These are phyloP conservation scores for Galaxea fascicularis DNA, from an alignment of 92 coral and sea anemone genomes.

Conservation along the genomic window DNA sequence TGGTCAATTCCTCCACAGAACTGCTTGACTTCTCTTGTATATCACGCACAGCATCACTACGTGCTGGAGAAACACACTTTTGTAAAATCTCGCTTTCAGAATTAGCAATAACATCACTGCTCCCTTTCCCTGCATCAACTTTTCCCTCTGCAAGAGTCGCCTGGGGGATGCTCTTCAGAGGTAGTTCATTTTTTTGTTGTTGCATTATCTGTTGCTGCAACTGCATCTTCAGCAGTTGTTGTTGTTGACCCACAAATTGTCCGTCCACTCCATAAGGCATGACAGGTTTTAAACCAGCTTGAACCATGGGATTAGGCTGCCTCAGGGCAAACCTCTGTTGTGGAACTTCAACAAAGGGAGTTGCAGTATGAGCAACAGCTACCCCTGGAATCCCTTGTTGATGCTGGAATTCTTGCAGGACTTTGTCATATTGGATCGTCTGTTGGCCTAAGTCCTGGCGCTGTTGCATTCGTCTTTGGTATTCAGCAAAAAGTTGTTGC, in stretches of 20 bases:
- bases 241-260: conserved; percentile 80
- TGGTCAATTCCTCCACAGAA: neutral
- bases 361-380: conserved; percentile 56
- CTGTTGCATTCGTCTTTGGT: conserved; percentile 88
- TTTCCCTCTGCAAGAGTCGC: conserved; percentile 44
- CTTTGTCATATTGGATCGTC: conserved; percentile 81
- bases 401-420: conserved; percentile 88
- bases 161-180: conserved; percentile 60
- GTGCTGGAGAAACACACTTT: neutral
- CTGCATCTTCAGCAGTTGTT: conserved; percentile 83
- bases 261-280: conserved; percentile 86
- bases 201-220: conserved; percentile 89
- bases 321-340: conserved; percentile 90
- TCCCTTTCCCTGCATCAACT: conserved; percentile 10
- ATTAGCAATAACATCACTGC: conserved; percentile 3
- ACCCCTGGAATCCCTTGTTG: conserved; percentile 70
- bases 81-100: neutral
- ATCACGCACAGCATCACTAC: conserved; percentile 1
- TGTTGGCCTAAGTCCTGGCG: conserved; percentile 93
- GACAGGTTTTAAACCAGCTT: conserved; percentile 56
- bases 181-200: conserved; percentile 75
- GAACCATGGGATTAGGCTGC: conserved; percentile 77
- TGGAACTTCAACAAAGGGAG: conserved; percentile 77
- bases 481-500: conserved; percentile 90
- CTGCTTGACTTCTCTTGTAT: neutral